Conservation (phyloP, 2,888 invertebrate genomes). For the Ennomos fuscantarius region DNA sequence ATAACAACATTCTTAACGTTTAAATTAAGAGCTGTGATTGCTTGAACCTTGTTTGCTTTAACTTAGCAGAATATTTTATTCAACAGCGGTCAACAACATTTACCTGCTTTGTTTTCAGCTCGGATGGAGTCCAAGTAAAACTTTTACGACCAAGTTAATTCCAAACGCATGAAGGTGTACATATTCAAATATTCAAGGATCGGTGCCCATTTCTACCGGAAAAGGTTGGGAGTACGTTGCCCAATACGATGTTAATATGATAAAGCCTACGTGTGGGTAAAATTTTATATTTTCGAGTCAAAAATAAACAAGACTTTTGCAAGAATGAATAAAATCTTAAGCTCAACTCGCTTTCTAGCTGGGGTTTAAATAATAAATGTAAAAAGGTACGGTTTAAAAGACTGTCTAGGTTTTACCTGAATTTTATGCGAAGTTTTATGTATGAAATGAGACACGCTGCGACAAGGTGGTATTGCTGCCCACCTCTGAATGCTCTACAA, state of each 20-base stretch:
- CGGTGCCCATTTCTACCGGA: slow-evolving; percentile 22
- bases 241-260: slow-evolving; percentile 11
- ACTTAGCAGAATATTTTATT: slow-evolving; percentile 36
- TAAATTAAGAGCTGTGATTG: not conserved
- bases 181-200: slow-evolving; percentile 35
- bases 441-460: no score
- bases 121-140: slow-evolving; percentile 29
- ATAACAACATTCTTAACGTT: no score
- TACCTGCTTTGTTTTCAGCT: slow-evolving; percentile 34
- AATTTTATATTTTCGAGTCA: not conserved
- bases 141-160: slow-evolving; percentile 27
- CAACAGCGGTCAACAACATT: slow-evolving; percentile 33
- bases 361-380: not conserved
- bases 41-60: not conserved
- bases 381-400: slow-evolving; percentile 1
- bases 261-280: slow-evolving; percentile 2
- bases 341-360: not conserved
- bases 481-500: no score
- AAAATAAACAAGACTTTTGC: slow-evolving; percentile 8
- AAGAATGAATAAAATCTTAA: slow-evolving; percentile 6
- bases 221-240: slow-evolving; percentile 13
- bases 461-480: no score
- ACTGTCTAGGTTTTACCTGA: no score
- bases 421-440: no score
- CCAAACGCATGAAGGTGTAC: slow-evolving; percentile 23